These are phyloP conservation scores for Vombatus ursinus DNA, from an alignment of 2,113 vertebrate genomes.

Conservation along the genomic window DNA sequence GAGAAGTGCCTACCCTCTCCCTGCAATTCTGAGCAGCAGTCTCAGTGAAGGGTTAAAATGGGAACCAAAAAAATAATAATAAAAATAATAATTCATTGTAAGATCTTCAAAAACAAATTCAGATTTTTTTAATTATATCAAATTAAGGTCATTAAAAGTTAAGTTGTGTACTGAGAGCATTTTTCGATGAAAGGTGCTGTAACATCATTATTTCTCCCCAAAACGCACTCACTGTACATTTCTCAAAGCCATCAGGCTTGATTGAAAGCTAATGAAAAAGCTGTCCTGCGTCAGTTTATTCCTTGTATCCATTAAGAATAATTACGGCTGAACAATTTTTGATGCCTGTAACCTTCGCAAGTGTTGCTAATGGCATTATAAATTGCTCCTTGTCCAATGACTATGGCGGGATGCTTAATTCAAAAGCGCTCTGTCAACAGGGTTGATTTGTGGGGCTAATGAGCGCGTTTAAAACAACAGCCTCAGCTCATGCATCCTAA, in stretches of 20 bases:
- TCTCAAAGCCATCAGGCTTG: constrained; percentile 95
- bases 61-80: constrained; percentile 65
- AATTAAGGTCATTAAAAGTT: constrained; percentile 90
- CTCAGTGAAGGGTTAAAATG: constrained; percentile 82
- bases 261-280: constrained; percentile 99
- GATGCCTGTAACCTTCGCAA: constrained; percentile 99
- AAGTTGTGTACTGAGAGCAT: constrained; percentile 87
- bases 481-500: constrained; percentile 98
- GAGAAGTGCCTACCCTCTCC: neutral
- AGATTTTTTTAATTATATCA: constrained; percentile 87
- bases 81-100: constrained; percentile 74
- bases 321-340: constrained; percentile 99
- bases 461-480: constrained; percentile 99
- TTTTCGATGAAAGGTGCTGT: constrained; percentile 88
- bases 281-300: constrained; percentile 98
- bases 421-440: constrained; percentile 99
- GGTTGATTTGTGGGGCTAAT: constrained; percentile 99
- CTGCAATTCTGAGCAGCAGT: neutral
- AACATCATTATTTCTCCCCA: constrained; percentile 96
- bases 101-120: constrained; percentile 85
- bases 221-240: constrained; percentile 94
- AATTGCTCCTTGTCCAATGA: constrained; percentile 99
- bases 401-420: constrained; percentile 98
- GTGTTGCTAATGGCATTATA: constrained; percentile 99
- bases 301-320: constrained; percentile 99